These are phyloP conservation scores for Perdix hodgsoniae DNA, from an alignment of 2,797 vertebrate genomes.

Conservation along the genomic window DNA sequence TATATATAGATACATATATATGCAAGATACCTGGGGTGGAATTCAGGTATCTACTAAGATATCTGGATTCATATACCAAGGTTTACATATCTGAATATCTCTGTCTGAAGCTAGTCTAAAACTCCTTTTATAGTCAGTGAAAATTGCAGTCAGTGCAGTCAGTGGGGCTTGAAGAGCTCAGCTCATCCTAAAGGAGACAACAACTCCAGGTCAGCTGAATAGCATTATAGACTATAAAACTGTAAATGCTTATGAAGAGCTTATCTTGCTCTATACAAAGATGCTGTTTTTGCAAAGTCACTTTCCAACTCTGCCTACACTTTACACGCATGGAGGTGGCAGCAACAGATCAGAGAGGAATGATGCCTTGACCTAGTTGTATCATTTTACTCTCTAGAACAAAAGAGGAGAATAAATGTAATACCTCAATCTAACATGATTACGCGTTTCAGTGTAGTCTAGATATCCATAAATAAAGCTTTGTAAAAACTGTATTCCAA, in stretches of 20 bases:
- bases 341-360: background rate
- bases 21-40: background rate
- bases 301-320: background rate
- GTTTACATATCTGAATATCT: background rate
- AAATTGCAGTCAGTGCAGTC: background rate
- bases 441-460: background rate
- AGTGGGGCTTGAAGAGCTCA: background rate
- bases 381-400: background rate
- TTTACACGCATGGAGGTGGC: background rate
- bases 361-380: background rate
- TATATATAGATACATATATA: background rate
- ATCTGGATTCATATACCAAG: background rate
- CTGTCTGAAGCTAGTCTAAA: background rate
- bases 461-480: background rate
- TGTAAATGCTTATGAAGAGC: background rate
- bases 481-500: background rate
- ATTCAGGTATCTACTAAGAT: background rate
- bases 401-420: constrained; percentile 1
- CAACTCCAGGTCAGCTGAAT: background rate
- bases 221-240: background rate
- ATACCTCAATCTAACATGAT: background rate
- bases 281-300: background rate
- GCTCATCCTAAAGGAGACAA: background rate
- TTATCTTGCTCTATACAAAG: background rate
- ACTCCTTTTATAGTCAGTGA: background rate